Evolutionary conservation across 1,140 invertebrate genomes (phyloP), one percentile per base, ranked within the genome.

Genomic region (Arctopsyche grandis): DNA sequence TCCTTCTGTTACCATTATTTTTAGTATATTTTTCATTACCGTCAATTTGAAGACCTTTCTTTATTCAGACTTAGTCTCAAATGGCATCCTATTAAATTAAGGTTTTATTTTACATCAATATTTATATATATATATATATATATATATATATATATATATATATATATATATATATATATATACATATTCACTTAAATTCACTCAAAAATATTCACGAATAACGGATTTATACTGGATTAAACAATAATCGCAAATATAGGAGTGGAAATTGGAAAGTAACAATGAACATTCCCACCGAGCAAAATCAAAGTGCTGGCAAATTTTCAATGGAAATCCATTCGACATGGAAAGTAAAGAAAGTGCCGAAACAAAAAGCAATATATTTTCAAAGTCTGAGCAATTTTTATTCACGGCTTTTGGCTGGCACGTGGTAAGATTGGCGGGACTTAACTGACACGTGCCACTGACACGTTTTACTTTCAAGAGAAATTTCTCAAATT

Each of bases 1-100:
- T 60, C 21, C 56, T 60, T 60, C 21, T 60, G 56, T 60, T 60
- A 16, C n/a, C 56, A 21, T 21, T 19, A 21, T 21, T 21, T 60
- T 60, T 21, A 21, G 56, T 60, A 60, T 60, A 60, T 60, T 60
- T 60, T 60, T 60, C 56, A 60, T 60, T 60, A 60, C 16, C 56
- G 16, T 60, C 56, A 19, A 21, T 60, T 60, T 21, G 16, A 60
- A 10, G 29, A 38, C 29, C 29, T 38, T 38, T 38, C 7, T n/a
- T n/a, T n/a, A n/a, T 1, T 7, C 29, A 38, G 29, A 38, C 29
- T 38, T 38, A 38, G 3, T 1, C 29, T 7, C 29, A 7, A 38
- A 38, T 38, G 7, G 29, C 29, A 38, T 38, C 7, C 29, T 1
- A 38, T 38, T 38, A 7, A 38, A 38, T 38, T 38, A 38, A n/a